These are phyloP conservation scores for Embidobia sp. DNA, from an alignment of 2,888 invertebrate species.

Conservation along the genomic window DNA sequence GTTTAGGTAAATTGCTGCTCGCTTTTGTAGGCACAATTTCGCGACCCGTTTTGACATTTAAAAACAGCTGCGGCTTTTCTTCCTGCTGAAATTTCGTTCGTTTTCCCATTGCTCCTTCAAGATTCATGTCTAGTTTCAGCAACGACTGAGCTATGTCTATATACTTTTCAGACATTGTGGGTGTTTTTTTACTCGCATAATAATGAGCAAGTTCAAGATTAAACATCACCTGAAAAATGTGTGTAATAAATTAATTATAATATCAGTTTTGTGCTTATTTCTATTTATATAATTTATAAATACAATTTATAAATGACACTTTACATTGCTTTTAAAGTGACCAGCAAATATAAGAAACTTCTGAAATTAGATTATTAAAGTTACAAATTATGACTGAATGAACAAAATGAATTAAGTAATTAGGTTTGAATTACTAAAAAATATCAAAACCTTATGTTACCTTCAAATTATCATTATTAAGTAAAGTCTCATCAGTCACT, in stretches of 20 bases:
- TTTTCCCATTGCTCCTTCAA: constrained; percentile 92
- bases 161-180: constrained; percentile 87
- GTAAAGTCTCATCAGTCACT: constrained; percentile 62
- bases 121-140: constrained; percentile 86
- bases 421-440: no score
- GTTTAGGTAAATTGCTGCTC: constrained; percentile 83
- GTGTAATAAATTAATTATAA: no score
- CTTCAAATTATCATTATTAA: constrained; percentile 69
- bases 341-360: no score
- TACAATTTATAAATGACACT: no score
- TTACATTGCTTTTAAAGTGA: no score
- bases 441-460: no score
- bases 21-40: constrained; percentile 81
- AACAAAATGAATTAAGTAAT: no score
- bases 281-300: no score
- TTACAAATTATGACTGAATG: no score
- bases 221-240: no score
- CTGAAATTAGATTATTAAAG: no score
- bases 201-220: constrained; percentile 85
- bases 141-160: constrained; percentile 85
- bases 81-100: constrained; percentile 94
- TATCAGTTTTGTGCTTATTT: no score
- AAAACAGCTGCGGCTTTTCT: constrained; percentile 90
- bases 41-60: constrained; percentile 84
- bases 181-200: constrained; percentile 87